Evolutionary conservation across 2,113 vertebrate genomes (phyloP), one percentile per base, ranked within the genome.

Genomic region (Lepus europaeus): DNA sequence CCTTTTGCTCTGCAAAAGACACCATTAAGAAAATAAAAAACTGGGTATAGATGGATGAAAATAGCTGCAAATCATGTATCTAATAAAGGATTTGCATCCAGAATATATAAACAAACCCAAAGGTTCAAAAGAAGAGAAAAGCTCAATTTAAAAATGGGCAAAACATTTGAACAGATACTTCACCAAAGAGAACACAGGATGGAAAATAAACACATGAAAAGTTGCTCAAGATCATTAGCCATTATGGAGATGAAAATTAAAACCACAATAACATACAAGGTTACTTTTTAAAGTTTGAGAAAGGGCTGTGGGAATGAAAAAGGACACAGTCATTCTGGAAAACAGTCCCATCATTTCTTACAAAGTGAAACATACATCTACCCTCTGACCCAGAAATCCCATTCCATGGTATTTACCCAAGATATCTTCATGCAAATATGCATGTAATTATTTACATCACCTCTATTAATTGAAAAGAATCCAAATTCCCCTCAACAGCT

Each of bases 111-210:
- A 64, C n/a, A 72, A 91, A 29, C 88, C 74, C 29, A 64, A 73
- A 63, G 89, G 84, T 77, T 68, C 51, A 74, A 92, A 92, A 20
- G 64, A 69, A 36, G 61, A 8, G 74, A 69, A 86, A 17, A 83
- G 31, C 6, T 4, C 53, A 81, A 87, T 20, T 82, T 12, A 25
- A 83, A 79, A 74, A 22, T 77, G 3, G 39, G 20, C 27, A 70
- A 89, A 93, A 87, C 63, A 81, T 77, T 8, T 69, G 36, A 89
- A 29, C 36, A 85, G 19, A 76, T n/a, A 36, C n/a, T 59, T 85
- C 74, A 85, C 17, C 29, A 85, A 78, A 33, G 16, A 92, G 39
- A 73, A 79, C 12, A 66, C 0, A 80, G 20, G 29, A 31, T 70
- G 27, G 17, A 80, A 80, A 87, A 49, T 61, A 68, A 61, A 68